Percentiles rank a stretch among this genome's conserved stretches.
Evolutionary conservation across 1,140 invertebrate genomes (phyloP).

Genomic region (Leptopilina clavipes): DNA sequence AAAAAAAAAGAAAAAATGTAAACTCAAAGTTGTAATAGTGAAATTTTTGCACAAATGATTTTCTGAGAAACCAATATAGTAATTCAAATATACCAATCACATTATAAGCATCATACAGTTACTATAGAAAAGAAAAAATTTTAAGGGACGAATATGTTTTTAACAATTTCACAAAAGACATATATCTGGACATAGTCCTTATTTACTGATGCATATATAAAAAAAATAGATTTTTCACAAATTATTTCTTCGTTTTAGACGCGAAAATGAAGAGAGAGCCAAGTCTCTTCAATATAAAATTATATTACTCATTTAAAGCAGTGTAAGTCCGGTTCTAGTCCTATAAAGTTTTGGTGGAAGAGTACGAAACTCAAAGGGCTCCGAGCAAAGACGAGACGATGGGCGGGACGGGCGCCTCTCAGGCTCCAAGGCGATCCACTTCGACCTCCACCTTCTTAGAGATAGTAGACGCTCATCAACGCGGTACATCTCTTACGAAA

Average conservation of each 20-base stretch:
- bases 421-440: slow-evolving; percentile 74
- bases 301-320: slow-evolving; percentile 46
- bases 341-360: slow-evolving; percentile 66
- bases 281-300: not conserved
- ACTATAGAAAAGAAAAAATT: no score
- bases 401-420: slow-evolving; percentile 70
- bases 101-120: no score
- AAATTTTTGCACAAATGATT: not conserved
- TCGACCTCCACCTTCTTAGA: slow-evolving; percentile 69
- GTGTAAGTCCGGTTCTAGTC: slow-evolving; percentile 57
- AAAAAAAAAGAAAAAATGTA: not conserved
- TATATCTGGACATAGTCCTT: no score
- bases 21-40: not conserved
- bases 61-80: no score
- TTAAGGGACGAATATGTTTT: no score
- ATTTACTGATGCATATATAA: no score
- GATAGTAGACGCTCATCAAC: slow-evolving; percentile 70
- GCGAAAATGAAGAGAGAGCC: not conserved
- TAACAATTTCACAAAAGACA: no score
- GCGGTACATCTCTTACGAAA: slow-evolving; percentile 69
- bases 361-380: slow-evolving; percentile 65
- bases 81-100: no score
- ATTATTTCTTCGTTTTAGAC: not conserved
- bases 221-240: no score
- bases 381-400: slow-evolving; percentile 72